phyloP scores from a whole-genome alignment of 2,888 invertebrate genomes.

The Poecilobothrus nobilitatus region DNA sequence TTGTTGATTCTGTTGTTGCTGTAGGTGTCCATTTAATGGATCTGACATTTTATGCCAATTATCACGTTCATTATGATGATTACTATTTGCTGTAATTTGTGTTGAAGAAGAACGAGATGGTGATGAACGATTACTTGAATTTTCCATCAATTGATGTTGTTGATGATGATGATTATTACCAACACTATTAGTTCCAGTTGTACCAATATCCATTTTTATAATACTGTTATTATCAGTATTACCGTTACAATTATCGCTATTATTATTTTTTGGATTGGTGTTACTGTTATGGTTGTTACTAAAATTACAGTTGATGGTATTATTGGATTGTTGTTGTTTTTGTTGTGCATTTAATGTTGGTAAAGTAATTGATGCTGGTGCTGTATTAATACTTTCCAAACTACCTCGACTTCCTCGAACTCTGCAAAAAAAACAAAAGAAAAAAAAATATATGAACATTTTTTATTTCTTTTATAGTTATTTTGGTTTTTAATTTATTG shows the following conservation, averaged over 20 bases:
- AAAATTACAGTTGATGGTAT: slow-evolving; percentile 29
- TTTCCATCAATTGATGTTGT: slow-evolving; percentile 18
- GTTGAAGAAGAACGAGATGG: slow-evolving; percentile 26
- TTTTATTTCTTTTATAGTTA: slow-evolving; percentile 15
- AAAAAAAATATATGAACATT: background rate
- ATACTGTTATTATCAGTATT: slow-evolving; percentile 8
- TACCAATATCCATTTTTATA: slow-evolving; percentile 9
- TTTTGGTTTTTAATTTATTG: background rate
- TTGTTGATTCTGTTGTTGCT: slow-evolving; percentile 17
- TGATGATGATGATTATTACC: slow-evolving; percentile 26
- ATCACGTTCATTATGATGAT: slow-evolving; percentile 33
- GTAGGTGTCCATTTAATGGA: slow-evolving; percentile 30
- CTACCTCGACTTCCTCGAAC: slow-evolving; percentile 44
- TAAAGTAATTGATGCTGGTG: slow-evolving; percentile 33
- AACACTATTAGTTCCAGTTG: slow-evolving; percentile 12
- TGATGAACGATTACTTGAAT: slow-evolving; percentile 28
- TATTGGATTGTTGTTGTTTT: slow-evolving; percentile 36
- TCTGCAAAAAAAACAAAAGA: slow-evolving; percentile 26
- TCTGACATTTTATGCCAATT: slow-evolving; percentile 44
- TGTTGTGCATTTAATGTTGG: slow-evolving; percentile 31
- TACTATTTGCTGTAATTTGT: background rate
- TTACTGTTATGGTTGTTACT: slow-evolving; percentile 17
- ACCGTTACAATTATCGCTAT: slow-evolving; percentile 20
- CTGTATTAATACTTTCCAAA: slow-evolving; percentile 41
- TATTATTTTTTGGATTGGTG: slow-evolving; percentile 21